Evolutionary conservation across 2,113 vertebrate genomes (phyloP), one percentile per base, ranked within the genome.

Genomic region (Rhegmatorhina hoffmannsi): DNA sequence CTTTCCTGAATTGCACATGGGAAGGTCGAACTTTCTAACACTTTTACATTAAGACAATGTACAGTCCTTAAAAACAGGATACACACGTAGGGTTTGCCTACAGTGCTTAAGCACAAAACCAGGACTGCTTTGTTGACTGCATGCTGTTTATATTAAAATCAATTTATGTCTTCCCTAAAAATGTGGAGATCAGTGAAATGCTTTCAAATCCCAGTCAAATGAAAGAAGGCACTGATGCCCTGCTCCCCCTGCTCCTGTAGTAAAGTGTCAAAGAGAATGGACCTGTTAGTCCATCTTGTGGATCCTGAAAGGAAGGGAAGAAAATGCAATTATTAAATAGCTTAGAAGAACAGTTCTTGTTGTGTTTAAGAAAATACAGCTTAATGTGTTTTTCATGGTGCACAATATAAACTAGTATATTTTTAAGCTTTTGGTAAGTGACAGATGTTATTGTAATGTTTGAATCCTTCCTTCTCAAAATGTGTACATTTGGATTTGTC

Each of bases 51-150:
- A 75, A 94, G 84, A 92, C 83, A 86, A 92, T 78, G 80, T 94
- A 84, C 66, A 74, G 73, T 67, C 36, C 59, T 92, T 86, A 62
- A 90, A 95, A 95, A 89, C 89, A 93, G 89, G 91, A 92, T 94
- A n/a, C 44, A 25, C 26, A 1, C 59, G 29, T 74, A 43, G 46
- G 38, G 59, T 69, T 80, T 81, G 64, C 8, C 47, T 84, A 33
- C 72, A 70, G 23, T 43, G 63, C 89, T 88, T 63, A 68, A 94
- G 69, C 66, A 78, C 77, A 92, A 92, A 92, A 25, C 73, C 56
- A 40, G 69, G 43, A 26, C 64, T 88, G 46, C 80, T 87, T 89
- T 92, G 73, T 95, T 18, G 0, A 31, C 18, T 70, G 31, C 10
- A 1, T 77, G 67, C 84, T 95, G 74, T 93, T 84, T 79, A 53